Evolutionary conservation across 2,797 vertebrate species (phyloP).

Genomic region (Argentina silus): DNA sequence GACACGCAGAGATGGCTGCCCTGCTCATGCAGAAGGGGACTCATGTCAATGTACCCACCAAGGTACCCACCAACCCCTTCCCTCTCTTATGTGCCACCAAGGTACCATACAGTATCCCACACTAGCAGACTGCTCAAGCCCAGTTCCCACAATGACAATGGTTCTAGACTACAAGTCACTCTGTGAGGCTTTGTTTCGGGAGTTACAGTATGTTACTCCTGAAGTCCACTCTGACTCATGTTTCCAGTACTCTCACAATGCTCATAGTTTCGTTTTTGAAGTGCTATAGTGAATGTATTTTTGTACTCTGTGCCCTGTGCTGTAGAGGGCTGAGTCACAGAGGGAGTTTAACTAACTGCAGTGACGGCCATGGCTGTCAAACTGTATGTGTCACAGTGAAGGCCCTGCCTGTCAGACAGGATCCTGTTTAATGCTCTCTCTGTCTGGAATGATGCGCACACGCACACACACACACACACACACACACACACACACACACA

Average conservation of each 20-base stretch:
- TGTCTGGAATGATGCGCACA: neutral
- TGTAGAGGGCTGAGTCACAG: conserved; percentile 10
- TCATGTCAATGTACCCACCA: conserved; percentile 86
- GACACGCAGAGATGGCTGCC: conserved; percentile 88
- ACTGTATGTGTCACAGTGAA: neutral
- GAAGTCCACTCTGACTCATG: too few species aligned
- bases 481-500: neutral
- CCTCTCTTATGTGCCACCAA: too few species aligned
- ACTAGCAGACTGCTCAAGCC: too few species aligned
- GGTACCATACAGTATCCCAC: too few species aligned
- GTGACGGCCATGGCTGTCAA: neutral
- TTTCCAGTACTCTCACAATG: too few species aligned
- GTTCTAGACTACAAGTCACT: too few species aligned
- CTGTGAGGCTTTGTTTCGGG: too few species aligned
- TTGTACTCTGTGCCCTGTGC: neutral
- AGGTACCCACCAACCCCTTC: conserved; percentile 83
- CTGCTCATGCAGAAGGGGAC: conserved; percentile 89
- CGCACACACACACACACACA: neutral
- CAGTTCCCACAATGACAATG: too few species aligned
- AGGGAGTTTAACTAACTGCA: neutral
- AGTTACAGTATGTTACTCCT: too few species aligned
- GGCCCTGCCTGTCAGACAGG: neutral
- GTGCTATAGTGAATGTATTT: too few species aligned
- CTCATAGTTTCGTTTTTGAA: too few species aligned
- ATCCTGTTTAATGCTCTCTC: neutral